These are phyloP conservation scores for Apomyelois bistriatella DNA, from an alignment of 2,888 invertebrate genomes.

Conservation along the genomic window DNA sequence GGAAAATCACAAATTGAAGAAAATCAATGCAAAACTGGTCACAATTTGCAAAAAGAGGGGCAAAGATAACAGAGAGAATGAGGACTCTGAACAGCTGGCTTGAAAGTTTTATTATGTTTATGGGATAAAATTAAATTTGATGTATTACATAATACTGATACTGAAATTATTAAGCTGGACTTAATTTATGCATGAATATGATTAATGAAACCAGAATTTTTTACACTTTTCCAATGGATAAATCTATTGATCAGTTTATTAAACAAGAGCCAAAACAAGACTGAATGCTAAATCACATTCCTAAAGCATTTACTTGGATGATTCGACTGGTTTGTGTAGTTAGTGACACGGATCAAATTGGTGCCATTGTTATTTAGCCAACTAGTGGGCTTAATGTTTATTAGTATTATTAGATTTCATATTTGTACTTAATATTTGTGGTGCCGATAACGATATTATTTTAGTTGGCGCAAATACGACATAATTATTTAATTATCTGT, in stretches of 20 bases:
- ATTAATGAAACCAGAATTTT: background rate
- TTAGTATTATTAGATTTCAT: slow-evolving; percentile 42
- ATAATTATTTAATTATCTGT: background rate
- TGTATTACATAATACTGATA: background rate
- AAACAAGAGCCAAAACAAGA: slow-evolving; percentile 25
- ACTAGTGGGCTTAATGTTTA: slow-evolving; percentile 19
- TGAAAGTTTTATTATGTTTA: background rate
- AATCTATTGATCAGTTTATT: slow-evolving; percentile 10
- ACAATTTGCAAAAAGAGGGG: slow-evolving; percentile 68
- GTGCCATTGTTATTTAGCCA: slow-evolving; percentile 19
- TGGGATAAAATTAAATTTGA: background rate
- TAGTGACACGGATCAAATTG: slow-evolving; percentile 39
- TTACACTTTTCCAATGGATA: background rate
- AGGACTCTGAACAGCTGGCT: slow-evolving; percentile 43
- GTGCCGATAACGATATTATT: slow-evolving; percentile 27
- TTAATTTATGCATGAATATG: background rate
- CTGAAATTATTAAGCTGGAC: slow-evolving; percentile 1
- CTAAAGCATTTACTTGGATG: slow-evolving; percentile 44
- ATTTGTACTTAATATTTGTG: slow-evolving; percentile 35
- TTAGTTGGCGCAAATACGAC: background rate
- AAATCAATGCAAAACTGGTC: slow-evolving; percentile 64
- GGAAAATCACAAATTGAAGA: slow-evolving; percentile 72
- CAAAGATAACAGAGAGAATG: slow-evolving; percentile 59
- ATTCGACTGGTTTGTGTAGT: slow-evolving; percentile 25
- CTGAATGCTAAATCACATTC: slow-evolving; percentile 50